Conservation (phyloP, 2,888 invertebrate genomes). For the Rhingia campestris region DNA sequence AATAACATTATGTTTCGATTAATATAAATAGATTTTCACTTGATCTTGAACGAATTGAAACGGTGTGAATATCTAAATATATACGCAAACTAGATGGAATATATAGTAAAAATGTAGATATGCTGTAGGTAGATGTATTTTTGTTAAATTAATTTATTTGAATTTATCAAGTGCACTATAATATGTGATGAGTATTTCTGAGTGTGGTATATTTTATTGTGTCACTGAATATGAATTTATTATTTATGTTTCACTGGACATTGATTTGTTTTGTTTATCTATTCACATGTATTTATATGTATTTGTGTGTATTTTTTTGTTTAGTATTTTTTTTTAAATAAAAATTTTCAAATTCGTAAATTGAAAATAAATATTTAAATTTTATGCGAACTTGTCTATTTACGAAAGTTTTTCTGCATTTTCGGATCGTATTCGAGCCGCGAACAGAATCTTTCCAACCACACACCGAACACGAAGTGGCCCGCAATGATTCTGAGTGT, state of each 20-base stretch:
- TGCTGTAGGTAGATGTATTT: background rate
- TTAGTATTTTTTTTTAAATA: conserved; percentile 24
- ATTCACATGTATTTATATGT: conserved; percentile 44
- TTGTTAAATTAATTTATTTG: conserved; percentile 15
- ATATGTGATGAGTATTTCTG: conserved; percentile 17
- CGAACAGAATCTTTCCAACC: conserved; percentile 63
- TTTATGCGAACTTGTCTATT: conserved; percentile 32
- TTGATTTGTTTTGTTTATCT: conserved; percentile 30
- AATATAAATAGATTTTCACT: conserved; percentile 71
- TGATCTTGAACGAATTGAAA: conserved; percentile 70
- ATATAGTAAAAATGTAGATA: conserved; percentile 9
- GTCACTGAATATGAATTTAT: conserved; percentile 56
- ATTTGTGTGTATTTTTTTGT: conserved; percentile 37
- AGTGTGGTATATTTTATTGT: conserved; percentile 31
- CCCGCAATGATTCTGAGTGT: conserved; percentile 61
- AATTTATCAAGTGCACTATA: conserved; percentile 38
- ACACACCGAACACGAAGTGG: conserved; percentile 71
- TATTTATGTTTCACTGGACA: conserved; percentile 41
- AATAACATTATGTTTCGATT: conserved; percentile 53
- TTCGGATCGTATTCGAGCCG: conserved; percentile 62
- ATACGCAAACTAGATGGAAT: conserved; percentile 34
- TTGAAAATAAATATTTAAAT: conserved; percentile 23
- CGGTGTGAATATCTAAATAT: conserved; percentile 60
- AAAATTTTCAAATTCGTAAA: conserved; percentile 11
- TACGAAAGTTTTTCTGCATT: conserved; percentile 61